Evolutionary conservation across 2,113 vertebrate genomes (phyloP), one percentile per base, ranked within the genome.

Genomic region (Aspidoscelis tigris): DNA sequence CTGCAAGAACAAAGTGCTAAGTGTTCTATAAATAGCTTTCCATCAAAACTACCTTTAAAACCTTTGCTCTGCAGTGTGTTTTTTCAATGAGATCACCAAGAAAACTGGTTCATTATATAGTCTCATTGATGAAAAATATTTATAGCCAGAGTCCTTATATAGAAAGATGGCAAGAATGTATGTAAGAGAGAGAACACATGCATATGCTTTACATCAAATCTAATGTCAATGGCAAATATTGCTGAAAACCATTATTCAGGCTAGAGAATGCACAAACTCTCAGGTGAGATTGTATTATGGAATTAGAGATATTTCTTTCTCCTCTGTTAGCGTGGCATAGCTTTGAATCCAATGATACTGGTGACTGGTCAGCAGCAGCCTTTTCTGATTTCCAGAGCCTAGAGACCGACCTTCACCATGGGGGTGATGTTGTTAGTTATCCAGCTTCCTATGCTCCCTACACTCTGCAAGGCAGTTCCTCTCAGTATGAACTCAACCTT

Each of bases 401-500:
- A 8, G 61, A 66, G 39, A 76, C 14, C 69, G 26, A 22, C 47
- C 76, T 86, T 72, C 50, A 76, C 85, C 78, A 85, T 78, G 24
- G 1, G 1, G 0, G 33, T 88, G 47, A 21, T 74, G 80, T 85
- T 69, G 87, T n/a, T 86, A 75, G n/a, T 89, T 87, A 87, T n/a
- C 24, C 72, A 74, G 65, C 41, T 77, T 85, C 72, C 53, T 2
- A 70, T 85, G 50, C 0, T 7, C 70, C 64, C 71, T 69, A 65
- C 12, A 68, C 68, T 2, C 21, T 86, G 82, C 85, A 66, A 83
- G 82, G 84, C 86, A 87, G 66, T 90, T 92, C 83, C 65, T 92
- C 76, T 91, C 71, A 50, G 22, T 91, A 61, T 89, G 88, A 88
- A 55, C 76, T 89, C 41, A 87, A 53, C 83, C 88, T 92, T 89